Base-by-base conservation (phyloP, 2,797 vertebrate species). In the Taenioides sp. region DNA sequence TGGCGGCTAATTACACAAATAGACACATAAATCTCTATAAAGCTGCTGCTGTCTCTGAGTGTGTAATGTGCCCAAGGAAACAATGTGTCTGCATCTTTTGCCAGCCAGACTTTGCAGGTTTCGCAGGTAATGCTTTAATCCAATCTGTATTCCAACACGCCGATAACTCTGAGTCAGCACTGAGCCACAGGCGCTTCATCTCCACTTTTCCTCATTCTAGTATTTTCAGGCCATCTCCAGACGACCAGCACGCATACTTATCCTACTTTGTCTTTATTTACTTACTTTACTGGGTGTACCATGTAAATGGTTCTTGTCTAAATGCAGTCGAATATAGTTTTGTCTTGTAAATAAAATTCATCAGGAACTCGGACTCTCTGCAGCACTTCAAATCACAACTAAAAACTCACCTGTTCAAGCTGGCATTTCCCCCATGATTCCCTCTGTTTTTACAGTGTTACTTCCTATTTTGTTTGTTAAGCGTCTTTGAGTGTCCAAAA, bases 91-190 rank as follows among this genome's bases (percentile, higher is more conserved):
- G 25, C 17, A 22, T 65, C 23, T 65, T 22, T 70, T 83, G 69
- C 78, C 62, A 75, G 68, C 22, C 73, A 73, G 63, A 78, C 72
- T 86, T 88, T 83, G 77, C 82, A 84, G 81, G 77, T 84, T 62
- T 76, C 78, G 79, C 78, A 81, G 83, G 72, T 84, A 78, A 83
- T 81, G 76, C 81, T 79, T 89, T 85, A 84, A 86, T 90, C 81
- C 78, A 76, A 76, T 87, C 80, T 84, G 75, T 79, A 60, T 67
- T 67, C 76, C 74, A 58, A 76, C 74, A 72, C 58, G 76, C 71
- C 62, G 70, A 87, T 84, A 81, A 75, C 55, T 60, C 82, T 76
- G 83, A 89, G 82, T 91, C 84, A 88, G 87, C 85, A 79, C 58
- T 71, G 74, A 75, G 78, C 67, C 64, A 74, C 16, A 62, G 59